These are phyloP conservation scores for Eupelmus urozonus DNA, from an alignment of 2,888 invertebrate species.

Conservation along the genomic window DNA sequence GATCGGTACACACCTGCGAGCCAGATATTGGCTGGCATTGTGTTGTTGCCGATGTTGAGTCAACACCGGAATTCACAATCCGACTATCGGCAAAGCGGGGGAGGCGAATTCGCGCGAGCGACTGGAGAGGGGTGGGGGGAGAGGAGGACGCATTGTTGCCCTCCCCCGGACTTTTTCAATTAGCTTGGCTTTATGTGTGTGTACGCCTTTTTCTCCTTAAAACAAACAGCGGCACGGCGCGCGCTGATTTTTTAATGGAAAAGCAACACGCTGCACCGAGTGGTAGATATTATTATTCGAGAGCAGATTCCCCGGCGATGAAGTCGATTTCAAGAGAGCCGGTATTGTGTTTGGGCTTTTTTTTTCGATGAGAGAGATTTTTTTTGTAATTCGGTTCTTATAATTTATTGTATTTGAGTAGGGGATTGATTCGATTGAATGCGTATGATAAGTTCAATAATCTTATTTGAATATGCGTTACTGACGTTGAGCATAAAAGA, in stretches of 20 bases:
- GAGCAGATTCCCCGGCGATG: background rate
- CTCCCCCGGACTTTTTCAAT: constrained; percentile 54
- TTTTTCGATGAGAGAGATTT: too few species aligned
- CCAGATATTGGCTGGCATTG: constrained; percentile 55
- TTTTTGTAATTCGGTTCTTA: too few species aligned
- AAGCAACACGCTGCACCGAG: constrained; percentile 17
- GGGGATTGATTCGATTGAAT: too few species aligned
- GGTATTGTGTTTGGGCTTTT: too few species aligned
- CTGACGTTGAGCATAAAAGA: too few species aligned
- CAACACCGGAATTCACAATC: constrained; percentile 50
- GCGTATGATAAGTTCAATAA: too few species aligned
- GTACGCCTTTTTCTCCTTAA: constrained; percentile 39
- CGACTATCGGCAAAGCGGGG: constrained; percentile 46
- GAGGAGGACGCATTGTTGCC: constrained; percentile 49
- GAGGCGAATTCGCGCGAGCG: too few species aligned
- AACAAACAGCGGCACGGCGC: constrained; percentile 32
- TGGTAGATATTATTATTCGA: constrained; percentile 11
- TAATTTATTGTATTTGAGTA: too few species aligned
- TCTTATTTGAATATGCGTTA: too few species aligned
- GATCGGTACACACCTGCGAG: constrained; percentile 62
- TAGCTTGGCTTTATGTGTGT: constrained; percentile 20
- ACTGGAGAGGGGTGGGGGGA: background rate
- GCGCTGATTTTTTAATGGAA: constrained; percentile 48
- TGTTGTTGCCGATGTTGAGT: constrained; percentile 55
- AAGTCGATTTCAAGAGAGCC: too few species aligned